phyloP scores from a whole-genome alignment of 2,113 vertebrate species.

The human (Homo sapiens) region DNA sequence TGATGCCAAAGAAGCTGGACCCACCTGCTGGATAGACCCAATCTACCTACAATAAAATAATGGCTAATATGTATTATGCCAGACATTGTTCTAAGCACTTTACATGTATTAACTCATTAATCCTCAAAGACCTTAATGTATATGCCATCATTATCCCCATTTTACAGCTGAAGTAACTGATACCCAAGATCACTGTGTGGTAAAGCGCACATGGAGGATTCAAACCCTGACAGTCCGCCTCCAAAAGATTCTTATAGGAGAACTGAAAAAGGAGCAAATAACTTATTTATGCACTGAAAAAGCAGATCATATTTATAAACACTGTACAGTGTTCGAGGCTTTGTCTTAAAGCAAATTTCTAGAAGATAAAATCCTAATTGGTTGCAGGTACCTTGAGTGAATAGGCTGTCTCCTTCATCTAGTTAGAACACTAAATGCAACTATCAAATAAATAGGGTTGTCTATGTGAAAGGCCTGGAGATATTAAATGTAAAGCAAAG shows the following conservation, averaged over 20 bases:
- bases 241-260: neutral
- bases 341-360: constrained; percentile 29
- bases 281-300: neutral
- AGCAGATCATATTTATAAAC: neutral
- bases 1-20: neutral
- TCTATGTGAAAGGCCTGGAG: neutral
- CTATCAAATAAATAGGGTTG: neutral
- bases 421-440: neutral
- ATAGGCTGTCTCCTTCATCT: neutral
- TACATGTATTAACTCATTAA: neutral
- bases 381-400: neutral
- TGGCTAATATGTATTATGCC: neutral
- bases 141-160: neutral
- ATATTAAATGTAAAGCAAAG: neutral
- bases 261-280: neutral
- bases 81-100: neutral
- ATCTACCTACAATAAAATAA: neutral
- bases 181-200: neutral
- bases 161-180: neutral
- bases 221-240: neutral
- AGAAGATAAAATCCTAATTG: neutral
- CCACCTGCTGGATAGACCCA: neutral
- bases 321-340: neutral
- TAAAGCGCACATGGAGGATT: neutral
- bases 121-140: neutral